Evolutionary conservation across 2,797 vertebrate genomes (phyloP), one percentile per base, ranked within the genome.

Genomic region (Etheostoma perlongum): DNA sequence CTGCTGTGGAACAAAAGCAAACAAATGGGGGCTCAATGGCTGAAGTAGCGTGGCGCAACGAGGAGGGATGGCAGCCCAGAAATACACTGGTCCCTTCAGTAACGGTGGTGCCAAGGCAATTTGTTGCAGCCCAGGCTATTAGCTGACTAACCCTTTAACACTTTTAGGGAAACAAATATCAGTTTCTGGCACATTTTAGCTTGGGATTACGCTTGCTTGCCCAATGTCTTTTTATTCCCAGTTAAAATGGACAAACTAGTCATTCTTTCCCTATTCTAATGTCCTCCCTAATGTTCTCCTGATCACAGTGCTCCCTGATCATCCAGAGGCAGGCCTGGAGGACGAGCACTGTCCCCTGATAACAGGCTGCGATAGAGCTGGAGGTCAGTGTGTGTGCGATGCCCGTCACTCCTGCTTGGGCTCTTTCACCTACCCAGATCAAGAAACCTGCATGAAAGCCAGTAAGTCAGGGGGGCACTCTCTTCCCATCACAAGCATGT

Each of bases 331-430:
- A 6, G 94, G 91, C 36, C 82, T 93, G 61, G 94, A 93, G 79
- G 94, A 95, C 10, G 87, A 94, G 69, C 93, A 82, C 36, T 96
- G 95, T 67, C 94, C 95, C 10, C 88, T 95, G 84, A 86, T 93
- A 79, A 94, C 89, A 2, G 95, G 95, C 47, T 96, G 95, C 18
- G 92, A 95, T 79, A 87, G 76, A 64, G 90, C 88, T 2, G 92
- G 89, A 54, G 92, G 84, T 25, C 86, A 92, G 82, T 96, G 95
- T 63, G 86, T 95, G 76, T 96, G 95, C 6, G 94, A 93, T 36
- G 91, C 93, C 67, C 92, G 86, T 55, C 94, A 85, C 84, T 93
- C 95, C 72, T 96, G 95, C 82, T 67, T 95, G 78, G 85, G 80
- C 72, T 92, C 91, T 15, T 96, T 95, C 80, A 72, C 80, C 61